These are phyloP conservation scores for Dasysyrphus albostriatus DNA, from an alignment of 2,888 invertebrate species.

Conservation along the genomic window DNA sequence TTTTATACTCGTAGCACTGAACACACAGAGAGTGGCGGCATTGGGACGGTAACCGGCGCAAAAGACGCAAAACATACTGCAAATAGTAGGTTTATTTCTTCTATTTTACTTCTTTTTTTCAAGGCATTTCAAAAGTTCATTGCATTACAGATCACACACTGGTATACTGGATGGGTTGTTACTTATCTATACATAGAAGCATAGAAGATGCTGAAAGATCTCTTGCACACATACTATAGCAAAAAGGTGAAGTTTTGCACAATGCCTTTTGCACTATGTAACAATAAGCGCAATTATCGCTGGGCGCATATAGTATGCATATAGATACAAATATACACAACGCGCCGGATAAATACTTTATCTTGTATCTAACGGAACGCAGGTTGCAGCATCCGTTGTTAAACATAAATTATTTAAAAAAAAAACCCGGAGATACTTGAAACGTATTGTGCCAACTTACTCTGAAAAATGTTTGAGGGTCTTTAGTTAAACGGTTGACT, in stretches of 20 bases:
- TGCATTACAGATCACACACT: constrained; percentile 51
- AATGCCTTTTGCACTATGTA: constrained; percentile 51
- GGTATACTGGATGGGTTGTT: constrained; percentile 3
- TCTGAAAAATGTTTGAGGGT: constrained; percentile 16
- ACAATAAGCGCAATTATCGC: constrained; percentile 70
- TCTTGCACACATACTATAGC: constrained; percentile 37
- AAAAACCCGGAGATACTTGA: constrained; percentile 62
- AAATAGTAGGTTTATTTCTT: constrained; percentile 28
- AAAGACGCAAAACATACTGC: constrained; percentile 33
- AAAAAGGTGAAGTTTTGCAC: constrained; percentile 69
- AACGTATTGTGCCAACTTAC: constrained; percentile 66
- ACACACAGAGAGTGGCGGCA: constrained; percentile 21
- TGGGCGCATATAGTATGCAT: not conserved
- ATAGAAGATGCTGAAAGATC: constrained; percentile 33
- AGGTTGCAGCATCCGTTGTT: constrained; percentile 69
- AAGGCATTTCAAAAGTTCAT: constrained; percentile 71
- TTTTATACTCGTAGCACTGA: constrained; percentile 63
- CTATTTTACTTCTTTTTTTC: constrained; percentile 10
- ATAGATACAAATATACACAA: not conserved
- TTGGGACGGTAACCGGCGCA: constrained; percentile 4
- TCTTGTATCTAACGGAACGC: constrained; percentile 51
- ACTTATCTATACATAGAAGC: constrained; percentile 14
- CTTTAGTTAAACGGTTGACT: not conserved
- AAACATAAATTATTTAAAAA: constrained; percentile 64
- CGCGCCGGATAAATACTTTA: constrained; percentile 21